Percentiles rank a stretch among this genome's conserved stretches.
Evolutionary conservation across 2,888 invertebrate genomes (phyloP).

Genomic region (Junonia oenone): DNA sequence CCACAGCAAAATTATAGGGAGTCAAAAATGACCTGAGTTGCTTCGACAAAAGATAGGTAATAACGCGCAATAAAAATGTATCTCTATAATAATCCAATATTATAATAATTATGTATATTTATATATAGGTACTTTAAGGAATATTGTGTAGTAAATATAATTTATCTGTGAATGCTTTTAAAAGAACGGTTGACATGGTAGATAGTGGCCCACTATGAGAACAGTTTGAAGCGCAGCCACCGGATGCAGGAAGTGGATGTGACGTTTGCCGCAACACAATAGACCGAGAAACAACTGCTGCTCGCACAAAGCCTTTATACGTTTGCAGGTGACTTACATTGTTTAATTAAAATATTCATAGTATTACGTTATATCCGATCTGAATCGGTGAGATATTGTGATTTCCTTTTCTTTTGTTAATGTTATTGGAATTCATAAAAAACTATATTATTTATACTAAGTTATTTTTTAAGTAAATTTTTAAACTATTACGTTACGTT

Average conservation of each 20-base stretch:
- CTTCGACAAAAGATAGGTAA: too few relatives aligned
- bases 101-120: too few relatives aligned
- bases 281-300: constrained; percentile 32
- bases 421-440: too few relatives aligned
- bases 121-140: too few relatives aligned
- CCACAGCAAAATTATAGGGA: too few relatives aligned
- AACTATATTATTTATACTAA: too few relatives aligned
- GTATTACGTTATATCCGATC: background rate
- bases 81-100: too few relatives aligned
- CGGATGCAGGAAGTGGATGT: constrained; percentile 54
- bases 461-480: too few relatives aligned
- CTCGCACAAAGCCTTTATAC: constrained; percentile 12
- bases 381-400: background rate
- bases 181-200: constrained; percentile 22
- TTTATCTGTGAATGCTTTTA: background rate
- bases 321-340: constrained; percentile 8
- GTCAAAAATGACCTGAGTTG: too few relatives aligned
- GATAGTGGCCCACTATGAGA: constrained; percentile 29
- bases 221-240: constrained; percentile 35
- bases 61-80: too few relatives aligned
- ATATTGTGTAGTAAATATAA: background rate
- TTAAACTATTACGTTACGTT: too few relatives aligned
- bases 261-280: constrained; percentile 46
- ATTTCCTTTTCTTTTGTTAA: background rate
- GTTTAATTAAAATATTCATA: constrained; percentile 18